Base-by-base conservation (phyloP, 2,888 invertebrate genomes). In the Hylaea fasciaria region DNA sequence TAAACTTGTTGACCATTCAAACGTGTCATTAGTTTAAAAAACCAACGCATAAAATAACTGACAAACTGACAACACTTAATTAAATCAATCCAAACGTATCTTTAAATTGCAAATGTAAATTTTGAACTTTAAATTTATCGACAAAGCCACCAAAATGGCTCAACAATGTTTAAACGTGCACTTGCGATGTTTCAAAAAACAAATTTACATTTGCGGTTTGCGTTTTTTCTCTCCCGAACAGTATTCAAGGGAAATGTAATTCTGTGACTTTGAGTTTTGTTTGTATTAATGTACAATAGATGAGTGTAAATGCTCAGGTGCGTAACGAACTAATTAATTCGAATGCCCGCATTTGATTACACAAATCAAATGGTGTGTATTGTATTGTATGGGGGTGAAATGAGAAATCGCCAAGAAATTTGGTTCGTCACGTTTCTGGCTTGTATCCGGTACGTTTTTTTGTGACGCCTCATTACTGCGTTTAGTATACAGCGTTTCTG, bases 331-430 rank as follows among this genome's bases (percentile, higher is more conserved):
- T 91, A 91, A 91, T 92, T 92, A 92, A 90, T 90, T 90, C 74
- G 80, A 88, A 89, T 86, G 89, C 90, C 90, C 91, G 87, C 91
- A 91, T 92, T 91, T 92, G 91, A 91, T 91, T 92, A 91, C 88
- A 88, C 91, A 89, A 91, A 92, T 91, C 92, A 91, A 91, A 91
- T 86, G 86, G 86, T 61, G 55, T 61, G 50, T 52, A 58, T 87
- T 61, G 50, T 52, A 58, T 87, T 77, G 68, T 87, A 77, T 73
- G 71, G 86, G 91, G 91, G 88, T 84, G 85, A 80, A 90, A 89
- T 91, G 91, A 91, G 91, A 89, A 91, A 91, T 91, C 88, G 86
- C 88, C 85, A 92, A 91, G 91, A 91, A 92, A 91, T 91, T 87
- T 84, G 73, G 84, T 91, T 87, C 89, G 92, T 91, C 90, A 92